A percentile compares a stretch with the other conserved stretches of the same genome.
Conservation (phyloP, 2,113 vertebrate genomes). For the Scopus umbretta region DNA sequence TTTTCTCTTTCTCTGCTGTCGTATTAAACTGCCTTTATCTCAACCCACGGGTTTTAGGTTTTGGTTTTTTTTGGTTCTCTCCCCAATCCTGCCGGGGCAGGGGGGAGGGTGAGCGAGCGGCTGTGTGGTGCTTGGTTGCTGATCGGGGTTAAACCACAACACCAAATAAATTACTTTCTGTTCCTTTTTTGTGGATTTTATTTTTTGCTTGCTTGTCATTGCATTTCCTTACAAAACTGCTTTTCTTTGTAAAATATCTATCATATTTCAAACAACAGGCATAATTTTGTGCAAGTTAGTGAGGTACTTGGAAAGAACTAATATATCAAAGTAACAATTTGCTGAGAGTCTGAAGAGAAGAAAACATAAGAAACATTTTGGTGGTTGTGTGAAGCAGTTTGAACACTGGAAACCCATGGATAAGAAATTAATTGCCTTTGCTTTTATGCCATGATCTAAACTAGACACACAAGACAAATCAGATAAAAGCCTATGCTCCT, state of each 20-base stretch:
- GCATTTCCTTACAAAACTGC: not conserved
- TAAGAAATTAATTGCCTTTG: not conserved
- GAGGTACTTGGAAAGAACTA: not conserved
- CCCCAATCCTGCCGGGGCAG: too few species aligned
- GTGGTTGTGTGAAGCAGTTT: not conserved
- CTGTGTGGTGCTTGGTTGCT: too few species aligned
- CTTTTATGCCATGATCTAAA: not conserved
- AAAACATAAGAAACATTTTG: not conserved
- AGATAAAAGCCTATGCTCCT: not conserved
- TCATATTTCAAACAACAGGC: not conserved
- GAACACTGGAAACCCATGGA: not conserved
- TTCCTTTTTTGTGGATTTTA: not conserved
- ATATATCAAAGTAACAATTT: not conserved
- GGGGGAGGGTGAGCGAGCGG: too few species aligned
- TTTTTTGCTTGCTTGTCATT: not conserved
- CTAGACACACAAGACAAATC: not conserved
- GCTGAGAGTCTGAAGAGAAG: not conserved
- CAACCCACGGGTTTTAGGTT: too few species aligned
- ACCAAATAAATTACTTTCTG: accelerated
- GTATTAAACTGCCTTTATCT: too few species aligned
- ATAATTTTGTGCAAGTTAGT: not conserved
- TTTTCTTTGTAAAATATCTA: not conserved
- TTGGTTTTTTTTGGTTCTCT: too few species aligned
- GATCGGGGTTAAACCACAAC: too few species aligned
- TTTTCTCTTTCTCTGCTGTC: too few species aligned